These are phyloP conservation scores for Myrmecophaga tridactyla DNA, from an alignment of 2,113 vertebrate species.

Conservation along the genomic window DNA sequence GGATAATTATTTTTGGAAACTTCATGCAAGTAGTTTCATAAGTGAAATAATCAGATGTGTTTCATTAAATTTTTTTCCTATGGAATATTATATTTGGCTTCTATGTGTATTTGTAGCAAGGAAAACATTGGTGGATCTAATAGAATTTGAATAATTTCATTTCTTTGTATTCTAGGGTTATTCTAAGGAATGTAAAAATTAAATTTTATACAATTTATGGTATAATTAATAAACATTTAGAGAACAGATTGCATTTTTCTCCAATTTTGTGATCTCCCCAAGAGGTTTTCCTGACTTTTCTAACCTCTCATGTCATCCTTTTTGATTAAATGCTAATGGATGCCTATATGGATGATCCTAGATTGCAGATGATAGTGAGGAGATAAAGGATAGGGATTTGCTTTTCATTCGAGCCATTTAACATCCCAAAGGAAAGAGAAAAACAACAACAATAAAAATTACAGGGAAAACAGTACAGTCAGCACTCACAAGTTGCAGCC, in stretches of 20 bases:
- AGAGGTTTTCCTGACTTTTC: neutral
- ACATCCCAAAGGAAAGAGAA: neutral
- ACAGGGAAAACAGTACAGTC: neutral
- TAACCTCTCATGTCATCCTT: neutral
- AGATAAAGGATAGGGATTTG: neutral
- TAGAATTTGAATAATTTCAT: slow-evolving; percentile 19
- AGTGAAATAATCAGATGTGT: neutral
- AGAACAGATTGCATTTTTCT: neutral
- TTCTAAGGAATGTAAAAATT: neutral
- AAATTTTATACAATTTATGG: neutral
- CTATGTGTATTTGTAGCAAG: neutral
- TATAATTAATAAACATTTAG: neutral
- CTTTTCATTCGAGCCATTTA: neutral
- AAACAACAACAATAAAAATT: neutral
- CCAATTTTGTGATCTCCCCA: neutral
- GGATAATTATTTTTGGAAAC: neutral
- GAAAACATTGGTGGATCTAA: neutral
- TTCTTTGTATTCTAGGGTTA: neutral
- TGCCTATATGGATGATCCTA: neutral
- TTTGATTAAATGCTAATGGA: neutral
- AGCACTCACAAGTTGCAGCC: neutral
- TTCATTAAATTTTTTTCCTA: neutral
- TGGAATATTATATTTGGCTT: neutral
- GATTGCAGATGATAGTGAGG: neutral
- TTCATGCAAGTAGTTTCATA: slow-evolving; percentile 8